A percentile compares a stretch with the other conserved stretches of the same genome.
Evolutionary conservation across 2,797 vertebrate species (phyloP).

Genomic region (Prionace glauca): DNA sequence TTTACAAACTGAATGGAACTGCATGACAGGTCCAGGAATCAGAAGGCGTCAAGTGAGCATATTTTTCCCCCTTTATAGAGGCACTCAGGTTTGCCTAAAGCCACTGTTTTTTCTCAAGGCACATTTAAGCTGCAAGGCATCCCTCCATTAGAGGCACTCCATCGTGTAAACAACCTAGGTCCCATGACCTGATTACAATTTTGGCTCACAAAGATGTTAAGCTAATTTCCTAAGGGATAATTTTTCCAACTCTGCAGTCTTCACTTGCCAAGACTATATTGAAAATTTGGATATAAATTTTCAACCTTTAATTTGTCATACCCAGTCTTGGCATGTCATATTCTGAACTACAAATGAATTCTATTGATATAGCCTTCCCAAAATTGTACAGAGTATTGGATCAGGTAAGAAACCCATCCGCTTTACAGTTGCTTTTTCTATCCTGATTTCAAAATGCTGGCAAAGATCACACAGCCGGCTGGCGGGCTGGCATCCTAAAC

Average conservation of each 20-base stretch:
- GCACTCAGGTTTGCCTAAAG: background rate
- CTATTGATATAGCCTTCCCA: too few species aligned
- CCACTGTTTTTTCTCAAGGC: background rate
- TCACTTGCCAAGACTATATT: background rate
- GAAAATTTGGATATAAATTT: background rate
- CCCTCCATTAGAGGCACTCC: background rate
- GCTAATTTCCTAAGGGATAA: background rate
- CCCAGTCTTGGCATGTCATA: background rate
- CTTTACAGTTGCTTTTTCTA: too few species aligned
- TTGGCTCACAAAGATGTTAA: background rate
- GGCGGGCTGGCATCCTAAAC: too few species aligned
- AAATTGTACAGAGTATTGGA: too few species aligned
- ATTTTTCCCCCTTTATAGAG: too few species aligned
- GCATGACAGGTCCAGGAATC: background rate
- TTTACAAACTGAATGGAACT: background rate
- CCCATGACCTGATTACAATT: background rate
- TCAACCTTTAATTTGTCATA: background rate
- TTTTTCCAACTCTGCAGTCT: background rate
- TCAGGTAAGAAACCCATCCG: too few species aligned
- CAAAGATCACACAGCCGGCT: too few species aligned
- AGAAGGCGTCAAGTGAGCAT: background rate
- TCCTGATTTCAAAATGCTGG: too few species aligned
- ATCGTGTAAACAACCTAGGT: background rate
- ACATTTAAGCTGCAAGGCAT: background rate
- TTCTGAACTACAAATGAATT: background rate